Conservation (phyloP, 2,113 vertebrate genomes). For the Urocolius indicus region DNA sequence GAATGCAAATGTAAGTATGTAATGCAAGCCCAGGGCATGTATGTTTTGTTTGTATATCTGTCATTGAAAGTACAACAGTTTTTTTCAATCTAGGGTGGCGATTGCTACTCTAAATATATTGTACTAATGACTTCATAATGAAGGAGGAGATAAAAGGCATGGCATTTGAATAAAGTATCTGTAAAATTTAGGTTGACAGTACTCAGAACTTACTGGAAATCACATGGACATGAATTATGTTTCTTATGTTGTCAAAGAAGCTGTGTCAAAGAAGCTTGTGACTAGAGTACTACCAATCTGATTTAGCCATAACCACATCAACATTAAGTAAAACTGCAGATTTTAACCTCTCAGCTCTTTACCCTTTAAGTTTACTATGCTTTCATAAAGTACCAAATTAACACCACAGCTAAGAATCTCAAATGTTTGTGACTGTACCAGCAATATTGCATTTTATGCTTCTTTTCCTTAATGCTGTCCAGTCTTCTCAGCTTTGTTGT, state of each 20-base stretch:
- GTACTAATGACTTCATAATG: neutral
- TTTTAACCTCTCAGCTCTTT: constrained; percentile 52
- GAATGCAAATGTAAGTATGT: neutral
- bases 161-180: neutral
- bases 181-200: neutral
- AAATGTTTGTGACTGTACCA: constrained; percentile 58
- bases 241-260: neutral
- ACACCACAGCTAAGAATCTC: constrained; percentile 44
- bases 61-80: neutral
- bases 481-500: constrained; percentile 63
- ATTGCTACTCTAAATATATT: neutral
- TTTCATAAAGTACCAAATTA: constrained; percentile 65
- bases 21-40: neutral
- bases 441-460: constrained; percentile 71
- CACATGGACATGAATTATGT: neutral
- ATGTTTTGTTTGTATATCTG: neutral
- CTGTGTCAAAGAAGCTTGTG: no score
- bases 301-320: neutral
- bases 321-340: constrained; percentile 36
- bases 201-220: constrained; percentile 6
- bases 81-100: neutral
- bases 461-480: constrained; percentile 65
- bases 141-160: neutral
- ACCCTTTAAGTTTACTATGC: constrained; percentile 56
- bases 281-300: neutral